Base-by-base conservation (phyloP, 1,140 invertebrate genomes). In the Helicoverpa zea region DNA sequence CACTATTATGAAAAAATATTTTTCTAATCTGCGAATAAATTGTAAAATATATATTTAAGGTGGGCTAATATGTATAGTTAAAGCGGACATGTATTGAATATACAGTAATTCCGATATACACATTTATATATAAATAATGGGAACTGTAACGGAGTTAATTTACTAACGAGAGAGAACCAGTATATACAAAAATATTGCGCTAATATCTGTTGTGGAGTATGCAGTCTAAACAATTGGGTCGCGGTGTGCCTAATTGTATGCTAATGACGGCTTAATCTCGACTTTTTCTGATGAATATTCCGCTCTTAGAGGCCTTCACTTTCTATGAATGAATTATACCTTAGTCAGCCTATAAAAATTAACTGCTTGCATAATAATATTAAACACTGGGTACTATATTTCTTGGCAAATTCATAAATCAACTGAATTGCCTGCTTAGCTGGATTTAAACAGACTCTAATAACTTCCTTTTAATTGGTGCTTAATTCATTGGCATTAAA, bases 1-100 rank as follows among this genome's bases (percentile, higher is more conserved):
- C 88, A 87, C 89, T 92, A 92, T 83, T 80, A 87, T 92, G 89
- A 89, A 91, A 92, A 93, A 92, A 92, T 91, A 92, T 91, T 86
- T 89, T 87, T 83, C 89, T 93, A 92, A 91, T 92, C 88, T 91
- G 91, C 89, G 89, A 92, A 91, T 90, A 85, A 87, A 49, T 89
- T 83, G 82, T 84, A 87, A 84, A 88, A 87, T 86, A 85, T 83
- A 70, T 83, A 83, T 58, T 83, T 90, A 92, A 92, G 79, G 89
- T 91, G 90, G 90, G 86, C 86, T 91, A 89, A 77, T 54, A 61
- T 86, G 85, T 83, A 82, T 89, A 90, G 88, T 87, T 89, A 86
- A 93, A 93, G 92, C 92, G 84, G 88, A 89, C 86, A 86, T 84
- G 59, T 81, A 82, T 56, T 88, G 85, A 91, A 91, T 91, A 89